A percentile compares a stretch with the other conserved stretches of the same genome.
Evolutionary conservation across 2,888 invertebrate genomes (phyloP).

Genomic region (Calameuta filiformis): DNA sequence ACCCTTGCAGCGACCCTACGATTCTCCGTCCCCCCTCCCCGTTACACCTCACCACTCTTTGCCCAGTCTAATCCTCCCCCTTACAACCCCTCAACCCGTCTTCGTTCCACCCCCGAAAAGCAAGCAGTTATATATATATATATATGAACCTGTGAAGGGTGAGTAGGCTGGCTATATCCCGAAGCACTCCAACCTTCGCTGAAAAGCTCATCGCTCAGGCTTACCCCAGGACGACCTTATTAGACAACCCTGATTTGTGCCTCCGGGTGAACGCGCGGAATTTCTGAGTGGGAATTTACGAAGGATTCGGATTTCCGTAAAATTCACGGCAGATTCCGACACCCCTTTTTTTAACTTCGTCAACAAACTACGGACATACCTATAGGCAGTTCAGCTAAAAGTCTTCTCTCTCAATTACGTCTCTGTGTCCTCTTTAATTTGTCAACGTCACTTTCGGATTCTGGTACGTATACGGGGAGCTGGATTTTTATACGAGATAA

Average conservation of each 20-base stretch:
- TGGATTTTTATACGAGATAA: not conserved
- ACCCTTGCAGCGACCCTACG: slow-evolving; percentile 28
- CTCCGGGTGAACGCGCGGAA: slow-evolving; percentile 48
- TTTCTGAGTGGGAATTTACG: slow-evolving; percentile 42
- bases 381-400: not conserved
- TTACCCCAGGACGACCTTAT: slow-evolving; percentile 53
- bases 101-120: not conserved
- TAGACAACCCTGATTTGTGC: slow-evolving; percentile 58
- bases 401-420: not conserved
- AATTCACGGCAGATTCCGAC: slow-evolving; percentile 1
- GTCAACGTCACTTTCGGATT: not conserved
- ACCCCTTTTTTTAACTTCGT: not conserved
- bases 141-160: slow-evolving; percentile 1
- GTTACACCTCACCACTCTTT: slow-evolving; percentile 3
- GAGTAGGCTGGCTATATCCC: slow-evolving; percentile 16
- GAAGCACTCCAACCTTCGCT: slow-evolving; percentile 21
- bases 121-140: not conserved
- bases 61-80: slow-evolving; percentile 10
- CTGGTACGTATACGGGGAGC: not conserved
- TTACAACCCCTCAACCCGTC: slow-evolving; percentile 6
- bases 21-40: not conserved
- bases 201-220: slow-evolving; percentile 51
- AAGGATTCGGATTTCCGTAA: slow-evolving; percentile 18
- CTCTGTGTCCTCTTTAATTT: not conserved
- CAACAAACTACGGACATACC: not conserved